Evolutionary conservation across 2,113 vertebrate genomes (phyloP), one percentile per base, ranked within the genome.

Genomic region (Blennius ocellaris): DNA sequence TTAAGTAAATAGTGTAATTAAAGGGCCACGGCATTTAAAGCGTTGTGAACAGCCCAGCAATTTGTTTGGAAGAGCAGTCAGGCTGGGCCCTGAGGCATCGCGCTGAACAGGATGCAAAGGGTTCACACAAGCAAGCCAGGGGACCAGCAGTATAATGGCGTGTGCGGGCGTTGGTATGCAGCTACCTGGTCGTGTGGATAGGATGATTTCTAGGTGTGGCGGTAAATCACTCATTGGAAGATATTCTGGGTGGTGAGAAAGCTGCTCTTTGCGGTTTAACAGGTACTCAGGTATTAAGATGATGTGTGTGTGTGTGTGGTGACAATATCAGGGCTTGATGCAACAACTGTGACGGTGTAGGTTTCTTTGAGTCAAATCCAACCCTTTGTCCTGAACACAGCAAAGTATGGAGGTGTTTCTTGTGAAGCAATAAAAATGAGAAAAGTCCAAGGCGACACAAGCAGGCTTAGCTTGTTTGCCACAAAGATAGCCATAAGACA

Each of bases 1-100:
- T 92, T 92, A 93, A 92, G 90, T 92, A 91, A 93, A 92, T 87
- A 90, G 91, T 83, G 84, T 93, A 92, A 94, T 94, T 92, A 93
- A 88, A 93, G 89, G 86, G 81, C 76, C 74, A 80, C 65, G n/a
- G 75, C 79, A 81, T 92, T 88, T 91, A 88, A 93, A 92, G 86
- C 39, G 53, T 87, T 83, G 89, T 83, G 85, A 92, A 93, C 88
- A 90, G 87, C 78, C 78, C 73, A 92, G 83, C 92, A 93, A 94
- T 94, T 95, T 93, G 92, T 93, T 93, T 88, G 80, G 84, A 90
- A 74, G 88, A 90, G 79, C 87, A 90, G 87, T 76, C 88, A 86
- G 87, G 85, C 80, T 82, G 52, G 84, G 77, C 89, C 93, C 88
- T 65, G 47, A 88, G 93, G 93, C 89, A 40, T 54, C 55, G 67